These are phyloP conservation scores for Ceryle rudis DNA, from an alignment of 2,797 vertebrate species.

Conservation along the genomic window DNA sequence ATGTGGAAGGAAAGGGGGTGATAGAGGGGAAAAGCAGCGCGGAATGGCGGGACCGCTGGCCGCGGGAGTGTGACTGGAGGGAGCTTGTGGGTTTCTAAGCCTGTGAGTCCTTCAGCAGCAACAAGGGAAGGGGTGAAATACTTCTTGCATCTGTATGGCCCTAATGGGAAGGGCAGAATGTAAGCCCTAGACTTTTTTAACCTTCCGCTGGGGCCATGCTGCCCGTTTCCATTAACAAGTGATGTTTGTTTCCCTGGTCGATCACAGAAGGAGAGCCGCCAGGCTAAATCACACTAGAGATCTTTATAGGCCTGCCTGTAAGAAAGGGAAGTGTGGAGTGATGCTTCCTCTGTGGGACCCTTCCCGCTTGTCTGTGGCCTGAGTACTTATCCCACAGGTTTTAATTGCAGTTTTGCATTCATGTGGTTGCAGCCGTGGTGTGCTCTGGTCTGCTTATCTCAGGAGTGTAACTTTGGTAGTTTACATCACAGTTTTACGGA, in stretches of 20 bases:
- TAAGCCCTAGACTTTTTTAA: fast-evolving
- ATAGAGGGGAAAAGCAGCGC: too few species aligned
- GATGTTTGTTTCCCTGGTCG: background rate
- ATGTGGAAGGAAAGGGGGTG: too few species aligned
- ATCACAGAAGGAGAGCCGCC: background rate
- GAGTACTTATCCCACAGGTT: background rate
- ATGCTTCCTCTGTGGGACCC: background rate
- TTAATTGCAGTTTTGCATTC: background rate
- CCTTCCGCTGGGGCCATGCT: background rate
- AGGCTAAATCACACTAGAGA: fast-evolving
- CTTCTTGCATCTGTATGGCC: background rate
- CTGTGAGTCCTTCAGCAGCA: background rate
- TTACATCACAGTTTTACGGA: background rate
- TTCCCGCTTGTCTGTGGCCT: background rate
- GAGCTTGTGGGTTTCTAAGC: background rate
- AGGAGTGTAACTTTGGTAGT: fast-evolving
- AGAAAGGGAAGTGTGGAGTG: fast-evolving
- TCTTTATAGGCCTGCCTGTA: background rate
- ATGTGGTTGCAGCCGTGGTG: fast-evolving
- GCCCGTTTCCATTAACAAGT: background rate
- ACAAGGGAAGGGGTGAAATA: background rate
- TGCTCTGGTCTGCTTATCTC: background rate
- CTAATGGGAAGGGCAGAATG: too few species aligned
- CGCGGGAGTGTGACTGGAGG: background rate
- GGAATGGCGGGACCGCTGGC: background rate